Conservation (phyloP, 2,888 invertebrate genomes). For the Pyrgus malvae region DNA sequence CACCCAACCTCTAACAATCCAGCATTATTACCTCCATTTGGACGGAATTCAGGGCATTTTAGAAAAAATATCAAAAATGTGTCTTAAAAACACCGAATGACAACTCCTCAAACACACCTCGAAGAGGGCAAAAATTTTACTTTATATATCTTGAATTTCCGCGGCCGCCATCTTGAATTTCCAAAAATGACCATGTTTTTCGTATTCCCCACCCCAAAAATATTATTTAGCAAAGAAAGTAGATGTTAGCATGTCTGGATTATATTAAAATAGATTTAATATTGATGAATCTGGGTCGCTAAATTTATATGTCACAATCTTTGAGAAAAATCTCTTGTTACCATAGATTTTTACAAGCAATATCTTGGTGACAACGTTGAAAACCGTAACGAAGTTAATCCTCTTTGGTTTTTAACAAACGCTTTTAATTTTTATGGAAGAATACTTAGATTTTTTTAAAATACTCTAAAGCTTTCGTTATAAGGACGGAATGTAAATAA, state of each 20-base stretch:
- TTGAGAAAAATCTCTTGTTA: constrained; percentile 11
- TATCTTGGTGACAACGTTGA: constrained; percentile 5
- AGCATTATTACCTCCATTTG: too few species aligned
- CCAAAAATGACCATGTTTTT: too few species aligned
- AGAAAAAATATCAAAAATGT: too few species aligned
- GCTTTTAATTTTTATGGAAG: constrained; percentile 19
- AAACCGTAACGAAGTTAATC: constrained; percentile 24
- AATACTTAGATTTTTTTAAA: constrained; percentile 6
- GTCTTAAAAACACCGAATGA: too few species aligned
- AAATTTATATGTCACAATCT: constrained; percentile 18
- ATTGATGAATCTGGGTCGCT: constrained; percentile 3
- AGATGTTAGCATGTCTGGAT: not conserved
- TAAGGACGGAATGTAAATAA: not conserved
- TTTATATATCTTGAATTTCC: too few species aligned
- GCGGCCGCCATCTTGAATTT: too few species aligned
- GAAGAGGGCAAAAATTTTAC: too few species aligned
- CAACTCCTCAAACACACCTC: too few species aligned
- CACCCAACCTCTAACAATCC: too few species aligned
- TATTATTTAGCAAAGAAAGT: not conserved
- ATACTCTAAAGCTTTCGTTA: not conserved
- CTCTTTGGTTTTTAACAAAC: constrained; percentile 13
- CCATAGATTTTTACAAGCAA: too few species aligned
- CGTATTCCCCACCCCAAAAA: too few species aligned
- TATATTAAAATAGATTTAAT: not conserved
- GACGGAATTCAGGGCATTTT: too few species aligned